Evolutionary conservation across 2,113 vertebrate genomes (phyloP).

Genomic region (Osmerus eperlanus): DNA sequence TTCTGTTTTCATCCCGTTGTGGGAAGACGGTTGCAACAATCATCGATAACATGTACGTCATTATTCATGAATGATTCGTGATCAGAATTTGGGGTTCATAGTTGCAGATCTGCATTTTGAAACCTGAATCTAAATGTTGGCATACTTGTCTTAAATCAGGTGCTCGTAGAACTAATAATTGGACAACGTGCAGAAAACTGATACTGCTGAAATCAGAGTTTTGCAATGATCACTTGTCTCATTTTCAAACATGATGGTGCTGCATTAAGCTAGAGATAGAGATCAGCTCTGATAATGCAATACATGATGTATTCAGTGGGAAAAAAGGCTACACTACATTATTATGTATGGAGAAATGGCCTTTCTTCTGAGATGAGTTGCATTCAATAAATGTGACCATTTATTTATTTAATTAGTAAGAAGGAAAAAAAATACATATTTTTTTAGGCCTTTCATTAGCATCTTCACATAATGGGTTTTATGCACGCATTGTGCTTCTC

Average conservation of each 20-base stretch:
- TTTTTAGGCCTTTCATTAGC: slow-evolving; percentile 14
- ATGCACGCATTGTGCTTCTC: slow-evolving; percentile 13
- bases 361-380: neutral
- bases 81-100: no score
- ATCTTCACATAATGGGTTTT: slow-evolving; percentile 18
- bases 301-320: neutral
- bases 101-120: no score
- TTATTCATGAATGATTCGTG: no score
- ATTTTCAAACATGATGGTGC: neutral
- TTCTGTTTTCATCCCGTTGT: no score
- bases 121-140: no score
- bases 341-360: neutral
- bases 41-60: no score
- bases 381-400: slow-evolving; percentile 4
- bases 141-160: no score
- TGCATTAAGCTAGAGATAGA: neutral
- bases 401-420: slow-evolving; percentile 9
- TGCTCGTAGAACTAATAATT: neutral
- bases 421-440: neutral
- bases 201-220: neutral
- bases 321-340: neutral
- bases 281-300: neutral
- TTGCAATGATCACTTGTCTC: neutral
- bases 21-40: no score
- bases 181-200: neutral